Conservation (phyloP, 1,140 invertebrate genomes). For the Tachypleus tridentatus region DNA sequence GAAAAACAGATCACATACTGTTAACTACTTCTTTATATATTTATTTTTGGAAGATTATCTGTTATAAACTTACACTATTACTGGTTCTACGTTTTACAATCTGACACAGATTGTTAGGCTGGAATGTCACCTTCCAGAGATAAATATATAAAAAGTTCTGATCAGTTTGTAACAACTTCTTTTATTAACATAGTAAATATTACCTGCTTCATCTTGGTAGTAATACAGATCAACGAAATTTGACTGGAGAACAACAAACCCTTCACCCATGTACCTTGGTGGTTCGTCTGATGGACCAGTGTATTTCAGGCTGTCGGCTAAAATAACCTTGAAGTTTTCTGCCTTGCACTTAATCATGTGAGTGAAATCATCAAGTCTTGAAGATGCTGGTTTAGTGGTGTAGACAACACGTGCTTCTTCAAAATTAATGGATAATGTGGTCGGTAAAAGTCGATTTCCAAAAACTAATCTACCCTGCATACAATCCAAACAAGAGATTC, state of each 20-base stretch:
- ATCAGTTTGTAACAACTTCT: no score
- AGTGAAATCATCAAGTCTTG: constrained; percentile 87
- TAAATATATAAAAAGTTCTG: no score
- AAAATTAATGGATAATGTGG: constrained; percentile 78
- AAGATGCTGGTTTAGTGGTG: constrained; percentile 87
- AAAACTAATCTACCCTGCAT: constrained; percentile 75
- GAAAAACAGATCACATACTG: no score
- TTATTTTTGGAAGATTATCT: no score
- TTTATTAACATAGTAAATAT: background rate
- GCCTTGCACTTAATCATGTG: constrained; percentile 88
- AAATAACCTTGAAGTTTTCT: constrained; percentile 88
- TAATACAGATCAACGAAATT: constrained; percentile 90
- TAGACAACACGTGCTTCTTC: constrained; percentile 92
- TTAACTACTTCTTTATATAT: no score
- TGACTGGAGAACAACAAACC: constrained; percentile 91
- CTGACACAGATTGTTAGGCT: no score
- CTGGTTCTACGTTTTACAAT: no score
- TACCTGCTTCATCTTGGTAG: constrained; percentile 87
- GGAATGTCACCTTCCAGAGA: no score
- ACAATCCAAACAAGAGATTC: no score
- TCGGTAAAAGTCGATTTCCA: constrained; percentile 90
- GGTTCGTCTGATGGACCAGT: constrained; percentile 87
- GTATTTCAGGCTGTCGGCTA: constrained; percentile 87
- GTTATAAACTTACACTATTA: no score
- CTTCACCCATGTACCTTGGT: constrained; percentile 93